Base-by-base conservation (phyloP, 2,888 invertebrate genomes). In the Habroteleia sp. region DNA sequence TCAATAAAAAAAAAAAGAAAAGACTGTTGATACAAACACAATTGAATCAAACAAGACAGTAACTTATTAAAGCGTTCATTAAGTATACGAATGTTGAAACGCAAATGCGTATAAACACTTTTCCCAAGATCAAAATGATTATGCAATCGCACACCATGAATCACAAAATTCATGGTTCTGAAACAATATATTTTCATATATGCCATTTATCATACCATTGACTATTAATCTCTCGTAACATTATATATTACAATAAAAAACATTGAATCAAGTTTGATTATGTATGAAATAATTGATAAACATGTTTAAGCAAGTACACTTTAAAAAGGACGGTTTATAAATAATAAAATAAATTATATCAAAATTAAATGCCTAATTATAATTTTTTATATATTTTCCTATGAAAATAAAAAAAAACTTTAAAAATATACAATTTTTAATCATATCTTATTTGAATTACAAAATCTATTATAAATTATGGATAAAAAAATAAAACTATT, bases 31-130 rank as follows among this genome's bases (percentile, higher is more conserved):
- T 54, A 65, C 37, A 20, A 37, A n/a, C n/a, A n/a, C n/a, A n/a
- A n/a, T 56, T 66, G 37, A 66, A 66, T 20, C 11, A 17, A 46
- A 35, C 56, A 16, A 68, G 48, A 58, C 35, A 50, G 35, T 68
- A 42, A 68, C 68, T 69, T 69, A 69, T 60, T 69, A 33, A 69
- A 69, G 33, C 37, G 11, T 60, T 60, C 60, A 60, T 69, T 69
- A 60, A 52, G 23, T 37, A 50, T 44, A 52, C 52, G 23, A 25
- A 60, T 60, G 52, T 69, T 60, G 37, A 69, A 69, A 60, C 37
- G 20, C 41, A 58, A 60, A 50, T 35, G 35, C 31, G 58, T 50
- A 44, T 37, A 42, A 52, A 69, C 50, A 42, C 44, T 60, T 60
- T 60, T 60, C 37, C 46, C 52, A 52, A 69, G 69, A 69, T 69